Conservation (phyloP, 2,888 invertebrate genomes). For the Sphecodes monilicornis region DNA sequence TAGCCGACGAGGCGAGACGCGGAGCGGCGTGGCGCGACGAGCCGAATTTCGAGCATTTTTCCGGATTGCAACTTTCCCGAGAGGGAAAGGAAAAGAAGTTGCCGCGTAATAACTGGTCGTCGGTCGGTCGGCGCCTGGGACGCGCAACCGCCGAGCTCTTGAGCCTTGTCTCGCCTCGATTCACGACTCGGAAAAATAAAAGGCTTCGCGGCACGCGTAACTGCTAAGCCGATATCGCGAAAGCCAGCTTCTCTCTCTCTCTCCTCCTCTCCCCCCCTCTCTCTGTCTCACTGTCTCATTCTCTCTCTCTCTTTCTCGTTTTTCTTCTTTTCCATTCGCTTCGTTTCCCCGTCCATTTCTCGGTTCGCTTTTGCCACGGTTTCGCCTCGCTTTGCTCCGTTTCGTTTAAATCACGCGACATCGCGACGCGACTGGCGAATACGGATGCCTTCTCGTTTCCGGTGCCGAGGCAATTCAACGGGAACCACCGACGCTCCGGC, state of each 20-base stretch:
- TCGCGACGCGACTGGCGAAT: background rate
- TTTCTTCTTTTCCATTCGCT: constrained; percentile 27
- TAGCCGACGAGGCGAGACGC: background rate
- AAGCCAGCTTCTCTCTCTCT: background rate
- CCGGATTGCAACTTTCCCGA: constrained; percentile 6
- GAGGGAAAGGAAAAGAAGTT: constrained; percentile 32
- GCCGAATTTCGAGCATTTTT: constrained; percentile 40
- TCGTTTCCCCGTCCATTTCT: background rate
- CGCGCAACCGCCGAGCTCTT: background rate
- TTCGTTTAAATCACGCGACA: constrained; percentile 35
- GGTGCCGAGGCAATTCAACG: constrained; percentile 38
- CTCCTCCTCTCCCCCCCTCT: background rate
- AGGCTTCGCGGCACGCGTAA: constrained; percentile 26
- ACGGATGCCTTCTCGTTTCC: constrained; percentile 39
- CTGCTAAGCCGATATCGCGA: constrained; percentile 42
- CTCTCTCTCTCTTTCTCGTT: background rate
- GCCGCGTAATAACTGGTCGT: constrained; percentile 38
- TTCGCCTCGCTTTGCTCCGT: constrained; percentile 23
- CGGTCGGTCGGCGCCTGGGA: background rate
- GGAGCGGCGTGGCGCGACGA: background rate
- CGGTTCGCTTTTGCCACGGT: background rate
- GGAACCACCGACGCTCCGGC: background rate
- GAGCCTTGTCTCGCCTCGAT: constrained; percentile 23
- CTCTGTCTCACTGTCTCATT: background rate
- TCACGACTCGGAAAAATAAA: constrained; percentile 34